Base-by-base conservation (phyloP, 2,113 vertebrate genomes). In the Chaetura pelagica region DNA sequence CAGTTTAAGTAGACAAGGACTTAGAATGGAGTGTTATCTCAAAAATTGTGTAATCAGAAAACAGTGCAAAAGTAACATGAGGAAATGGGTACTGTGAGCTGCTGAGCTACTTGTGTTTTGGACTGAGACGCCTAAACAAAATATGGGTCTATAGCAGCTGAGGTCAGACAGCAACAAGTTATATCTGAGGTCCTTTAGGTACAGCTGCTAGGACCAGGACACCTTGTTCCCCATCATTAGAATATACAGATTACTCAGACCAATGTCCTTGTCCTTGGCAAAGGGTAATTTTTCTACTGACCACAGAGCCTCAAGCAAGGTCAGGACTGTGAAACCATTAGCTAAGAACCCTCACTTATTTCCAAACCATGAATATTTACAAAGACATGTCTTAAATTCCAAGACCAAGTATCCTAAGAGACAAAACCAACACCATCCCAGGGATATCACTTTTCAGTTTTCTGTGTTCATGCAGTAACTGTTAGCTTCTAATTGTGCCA, bases 231-330 rank as follows among this genome's bases (percentile, higher is more conserved):
- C 9, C 6, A 5, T 44, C 17, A 52, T 14, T 26, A 3, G 29
- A 81, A 54, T 19, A 6, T 19, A 42, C 5, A 35, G 6, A 68
- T 32, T 38, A 23, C 11, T 15, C 77, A 16, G 9, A 11, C 7
- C 19, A 57, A 16, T 0, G 2, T 8, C 16, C 15, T 67, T 62
- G 21, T 26, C 19, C 8, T 4, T 38, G 15, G 15, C 12, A 51
- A 7, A 19, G 12, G 0, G 1, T 55, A 15, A 34, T 22, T 74
- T 80, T 77, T 24, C 27, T 22, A 4, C 10, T 19, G 6, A 73
- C 23, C 12, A 26, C 20, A 57, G 18, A 26, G 15, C 6, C 12
- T 72, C 32, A 58, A 12, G 19, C 2, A 35, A 58, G 4, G 14
- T 71, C 58, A 81, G 16, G 35, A 52, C 49, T 29, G 10, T 49